Evolutionary conservation across 2,113 vertebrate species (phyloP).

Genomic region (Physeter macrocephalus): DNA sequence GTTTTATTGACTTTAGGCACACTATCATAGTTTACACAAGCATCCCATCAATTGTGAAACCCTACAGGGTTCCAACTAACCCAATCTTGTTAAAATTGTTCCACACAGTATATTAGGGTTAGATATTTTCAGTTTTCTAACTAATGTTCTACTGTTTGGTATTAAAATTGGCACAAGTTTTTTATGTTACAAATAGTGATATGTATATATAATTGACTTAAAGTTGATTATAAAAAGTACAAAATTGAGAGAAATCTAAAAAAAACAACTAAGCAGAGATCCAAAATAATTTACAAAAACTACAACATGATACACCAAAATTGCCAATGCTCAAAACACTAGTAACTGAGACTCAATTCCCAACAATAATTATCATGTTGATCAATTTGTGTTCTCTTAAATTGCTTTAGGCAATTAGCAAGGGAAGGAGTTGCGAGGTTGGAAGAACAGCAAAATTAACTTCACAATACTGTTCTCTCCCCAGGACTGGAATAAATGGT

Average conservation of each 20-base stretch:
- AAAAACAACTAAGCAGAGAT: neutral
- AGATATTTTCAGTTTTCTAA: neutral
- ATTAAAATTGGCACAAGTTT: neutral
- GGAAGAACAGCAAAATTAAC: neutral
- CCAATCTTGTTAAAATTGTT: neutral
- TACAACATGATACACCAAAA: neutral
- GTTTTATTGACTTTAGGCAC: neutral
- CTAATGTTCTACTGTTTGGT: neutral
- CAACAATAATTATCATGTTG: neutral
- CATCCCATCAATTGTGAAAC: neutral
- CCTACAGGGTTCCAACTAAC: neutral
- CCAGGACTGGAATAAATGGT: neutral
- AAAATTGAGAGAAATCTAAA: neutral
- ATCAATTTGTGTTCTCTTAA: slow-evolving; percentile 1
- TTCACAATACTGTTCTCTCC: neutral
- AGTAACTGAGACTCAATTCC: neutral
- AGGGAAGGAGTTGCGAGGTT: neutral
- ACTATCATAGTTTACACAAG: neutral
- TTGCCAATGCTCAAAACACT: neutral
- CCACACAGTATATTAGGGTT: neutral
- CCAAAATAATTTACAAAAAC: neutral
- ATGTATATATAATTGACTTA: neutral
- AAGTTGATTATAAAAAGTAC: neutral
- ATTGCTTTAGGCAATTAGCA: neutral
- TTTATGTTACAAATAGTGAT: neutral